phyloP scores from a whole-genome alignment of 2,113 vertebrate species.

The Myotis davidii region DNA sequence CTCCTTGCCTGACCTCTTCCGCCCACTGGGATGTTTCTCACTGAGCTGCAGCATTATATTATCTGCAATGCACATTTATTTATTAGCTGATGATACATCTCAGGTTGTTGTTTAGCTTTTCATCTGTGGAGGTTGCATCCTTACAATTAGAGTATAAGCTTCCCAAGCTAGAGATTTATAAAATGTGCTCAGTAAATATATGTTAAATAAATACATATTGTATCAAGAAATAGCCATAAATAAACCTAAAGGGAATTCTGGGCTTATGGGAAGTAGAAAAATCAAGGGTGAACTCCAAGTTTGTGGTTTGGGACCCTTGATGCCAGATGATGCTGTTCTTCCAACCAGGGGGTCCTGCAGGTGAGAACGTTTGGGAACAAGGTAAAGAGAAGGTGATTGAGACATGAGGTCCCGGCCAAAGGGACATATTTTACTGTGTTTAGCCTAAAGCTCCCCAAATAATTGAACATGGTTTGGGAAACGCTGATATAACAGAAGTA shows the following conservation, averaged over 20 bases:
- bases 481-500: not conserved
- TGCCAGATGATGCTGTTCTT: not conserved
- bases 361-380: not conserved
- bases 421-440: not conserved
- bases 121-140: not conserved
- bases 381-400: not conserved
- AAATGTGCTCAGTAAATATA: not conserved
- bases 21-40: not conserved
- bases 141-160: not conserved
- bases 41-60: not conserved
- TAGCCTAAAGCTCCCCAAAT: not conserved
- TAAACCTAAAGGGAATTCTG: not conserved
- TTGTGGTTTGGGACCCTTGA: not conserved
- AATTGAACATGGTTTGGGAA: conserved; percentile 13
- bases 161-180: not conserved
- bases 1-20: conserved; percentile 43
- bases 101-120: not conserved
- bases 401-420: not conserved
- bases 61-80: not conserved
- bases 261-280: not conserved
- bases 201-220: not conserved
- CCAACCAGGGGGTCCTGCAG: not conserved
- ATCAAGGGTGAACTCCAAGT: not conserved
- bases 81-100: not conserved
- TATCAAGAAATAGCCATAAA: not conserved